Evolutionary conservation across 2,888 invertebrate genomes (phyloP).

Genomic region (Eustalomyia histrio): DNA sequence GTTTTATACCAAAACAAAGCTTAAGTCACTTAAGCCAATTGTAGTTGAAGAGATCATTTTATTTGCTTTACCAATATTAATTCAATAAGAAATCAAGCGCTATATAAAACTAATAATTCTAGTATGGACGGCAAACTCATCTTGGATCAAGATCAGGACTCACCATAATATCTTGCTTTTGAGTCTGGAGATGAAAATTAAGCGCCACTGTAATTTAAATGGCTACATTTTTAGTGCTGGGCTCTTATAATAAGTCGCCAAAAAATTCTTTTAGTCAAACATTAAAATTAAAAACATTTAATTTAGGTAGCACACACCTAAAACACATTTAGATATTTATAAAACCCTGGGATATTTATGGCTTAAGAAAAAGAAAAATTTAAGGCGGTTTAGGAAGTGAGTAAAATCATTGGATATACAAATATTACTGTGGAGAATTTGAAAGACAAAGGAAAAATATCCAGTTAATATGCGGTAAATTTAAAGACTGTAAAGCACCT

Average conservation of each 20-base stretch:
- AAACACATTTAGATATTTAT: conserved; percentile 25
- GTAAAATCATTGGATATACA: not conserved
- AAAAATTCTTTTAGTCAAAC: conserved; percentile 13
- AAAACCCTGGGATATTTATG: conserved; percentile 23
- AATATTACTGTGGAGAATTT: not conserved
- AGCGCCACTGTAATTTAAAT: no score
- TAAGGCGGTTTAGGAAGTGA: conserved; percentile 7
- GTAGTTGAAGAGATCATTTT: no score
- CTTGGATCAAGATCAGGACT: no score
- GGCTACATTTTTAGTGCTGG: not conserved
- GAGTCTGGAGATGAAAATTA: no score
- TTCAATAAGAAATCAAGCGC: no score
- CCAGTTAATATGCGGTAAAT: not conserved
- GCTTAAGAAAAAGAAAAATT: conserved; percentile 38
- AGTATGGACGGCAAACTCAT: no score
- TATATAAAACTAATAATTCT: no score
- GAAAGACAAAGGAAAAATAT: not conserved
- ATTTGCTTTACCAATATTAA: no score
- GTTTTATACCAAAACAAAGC: no score
- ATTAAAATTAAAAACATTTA: conserved; percentile 27
- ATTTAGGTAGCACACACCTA: conserved; percentile 42
- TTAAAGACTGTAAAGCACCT: conserved; percentile 1
- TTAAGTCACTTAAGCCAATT: no score
- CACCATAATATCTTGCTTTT: no score
- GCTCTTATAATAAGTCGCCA: conserved; percentile 33